These are phyloP conservation scores for Nothoprocta perdicaria DNA, from an alignment of 2,113 vertebrate species.

Conservation along the genomic window DNA sequence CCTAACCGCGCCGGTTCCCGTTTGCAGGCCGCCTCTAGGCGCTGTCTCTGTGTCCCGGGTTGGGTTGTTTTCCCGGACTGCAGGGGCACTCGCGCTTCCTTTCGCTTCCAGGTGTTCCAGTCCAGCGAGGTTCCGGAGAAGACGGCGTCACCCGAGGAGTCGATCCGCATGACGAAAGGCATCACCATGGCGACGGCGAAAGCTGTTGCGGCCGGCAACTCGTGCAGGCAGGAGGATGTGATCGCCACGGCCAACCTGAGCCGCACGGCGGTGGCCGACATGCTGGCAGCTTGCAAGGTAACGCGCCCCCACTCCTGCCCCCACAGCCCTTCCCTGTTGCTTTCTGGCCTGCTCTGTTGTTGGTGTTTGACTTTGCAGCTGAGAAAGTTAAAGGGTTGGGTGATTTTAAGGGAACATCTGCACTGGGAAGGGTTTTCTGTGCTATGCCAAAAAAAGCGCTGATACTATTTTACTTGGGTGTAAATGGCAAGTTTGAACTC, in stretches of 20 bases:
- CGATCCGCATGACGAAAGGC: slow-evolving; percentile 98
- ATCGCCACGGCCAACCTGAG: slow-evolving; percentile 97
- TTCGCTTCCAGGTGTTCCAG: slow-evolving; percentile 88
- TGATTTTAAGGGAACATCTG: not conserved
- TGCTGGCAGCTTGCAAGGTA: slow-evolving; percentile 93
- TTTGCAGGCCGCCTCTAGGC: not conserved
- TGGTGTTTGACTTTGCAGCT: not conserved
- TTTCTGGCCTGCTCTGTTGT: not conserved
- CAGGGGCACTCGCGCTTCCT: not conserved
- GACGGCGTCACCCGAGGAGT: slow-evolving; percentile 92
- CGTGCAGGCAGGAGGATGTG: slow-evolving; percentile 94
- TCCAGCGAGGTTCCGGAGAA: slow-evolving; percentile 91
- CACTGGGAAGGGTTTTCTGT: not conserved
- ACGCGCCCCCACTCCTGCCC: not conserved
- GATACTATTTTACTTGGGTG: not conserved
- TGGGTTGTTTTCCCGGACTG: not conserved
- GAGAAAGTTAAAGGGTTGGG: not conserved
- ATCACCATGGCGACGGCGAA: slow-evolving; percentile 98
- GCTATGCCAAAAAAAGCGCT: not conserved
- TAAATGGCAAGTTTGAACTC: not conserved
- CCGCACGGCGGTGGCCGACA: slow-evolving; percentile 95
- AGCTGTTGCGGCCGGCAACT: slow-evolving; percentile 98
- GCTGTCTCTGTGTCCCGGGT: not conserved
- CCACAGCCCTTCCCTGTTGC: not conserved
- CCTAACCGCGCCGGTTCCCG: not conserved